These are phyloP conservation scores for Piezodorus guildinii DNA, from an alignment of 1,140 invertebrate genomes.

Conservation along the genomic window DNA sequence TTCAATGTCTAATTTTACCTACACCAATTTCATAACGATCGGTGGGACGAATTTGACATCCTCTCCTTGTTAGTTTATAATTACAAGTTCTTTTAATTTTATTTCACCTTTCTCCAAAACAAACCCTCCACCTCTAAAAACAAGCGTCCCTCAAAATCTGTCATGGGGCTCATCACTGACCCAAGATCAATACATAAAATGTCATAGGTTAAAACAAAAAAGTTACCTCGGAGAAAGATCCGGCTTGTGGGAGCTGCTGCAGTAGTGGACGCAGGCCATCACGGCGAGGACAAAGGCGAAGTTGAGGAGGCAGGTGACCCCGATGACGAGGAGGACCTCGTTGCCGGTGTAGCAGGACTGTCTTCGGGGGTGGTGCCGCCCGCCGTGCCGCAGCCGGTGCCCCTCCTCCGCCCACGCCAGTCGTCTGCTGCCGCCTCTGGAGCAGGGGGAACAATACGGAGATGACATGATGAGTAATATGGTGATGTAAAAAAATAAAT, in stretches of 20 bases:
- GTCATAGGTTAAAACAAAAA: too few relatives aligned
- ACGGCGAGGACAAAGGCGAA: constrained; percentile 31
- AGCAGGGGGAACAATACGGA: neutral
- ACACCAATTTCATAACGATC: too few relatives aligned
- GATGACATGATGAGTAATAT: too few relatives aligned
- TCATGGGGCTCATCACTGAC: too few relatives aligned
- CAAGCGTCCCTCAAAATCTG: too few relatives aligned
- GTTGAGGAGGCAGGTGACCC: constrained; percentile 31
- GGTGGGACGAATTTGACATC: too few relatives aligned
- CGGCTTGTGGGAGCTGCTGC: constrained; percentile 21
- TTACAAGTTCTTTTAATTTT: too few relatives aligned
- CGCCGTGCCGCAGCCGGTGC: neutral
- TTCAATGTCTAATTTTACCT: too few relatives aligned
- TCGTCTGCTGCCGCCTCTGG: neutral
- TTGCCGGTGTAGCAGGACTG: constrained; percentile 23
- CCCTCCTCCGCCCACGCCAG: constrained; percentile 10
- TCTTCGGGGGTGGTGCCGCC: neutral
- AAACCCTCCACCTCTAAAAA: too few relatives aligned
- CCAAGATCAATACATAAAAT: neutral
- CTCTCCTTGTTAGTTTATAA: too few relatives aligned
- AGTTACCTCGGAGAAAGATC: constrained; percentile 5
- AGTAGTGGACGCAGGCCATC: constrained; percentile 31
- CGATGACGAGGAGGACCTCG: constrained; percentile 31
- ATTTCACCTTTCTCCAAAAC: too few relatives aligned
- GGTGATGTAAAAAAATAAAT: too few relatives aligned